These are phyloP conservation scores for Orchesella flavescens DNA, from an alignment of 2,888 invertebrate species.

Conservation along the genomic window DNA sequence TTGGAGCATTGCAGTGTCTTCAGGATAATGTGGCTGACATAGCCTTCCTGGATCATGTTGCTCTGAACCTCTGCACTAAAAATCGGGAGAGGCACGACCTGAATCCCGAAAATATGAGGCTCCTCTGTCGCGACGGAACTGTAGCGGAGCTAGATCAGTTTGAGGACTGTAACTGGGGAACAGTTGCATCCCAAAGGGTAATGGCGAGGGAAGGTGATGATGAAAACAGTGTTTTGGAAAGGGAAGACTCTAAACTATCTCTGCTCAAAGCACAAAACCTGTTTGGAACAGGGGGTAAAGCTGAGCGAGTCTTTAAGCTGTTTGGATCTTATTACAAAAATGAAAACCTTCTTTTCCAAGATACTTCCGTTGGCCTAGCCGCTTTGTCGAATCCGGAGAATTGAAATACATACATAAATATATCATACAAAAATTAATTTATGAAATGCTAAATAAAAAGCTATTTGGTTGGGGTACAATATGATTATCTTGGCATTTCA, in stretches of 20 bases:
- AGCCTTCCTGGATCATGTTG: conserved; percentile 75
- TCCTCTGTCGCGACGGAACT: conserved; percentile 80
- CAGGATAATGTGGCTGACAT: conserved; percentile 75
- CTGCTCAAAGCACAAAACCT: conserved; percentile 44
- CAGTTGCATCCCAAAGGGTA: conserved; percentile 79
- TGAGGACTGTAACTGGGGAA: conserved; percentile 79
- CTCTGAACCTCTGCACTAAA: conserved; percentile 73
- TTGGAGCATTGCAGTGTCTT: conserved; percentile 75
- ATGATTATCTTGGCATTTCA: too few species aligned
- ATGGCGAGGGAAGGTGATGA: conserved; percentile 44
- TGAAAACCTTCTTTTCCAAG: conserved; percentile 44
- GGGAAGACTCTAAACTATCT: conserved; percentile 47
- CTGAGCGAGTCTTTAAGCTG: conserved; percentile 35
- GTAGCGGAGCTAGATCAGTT: conserved; percentile 75
- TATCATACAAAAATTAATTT: too few species aligned
- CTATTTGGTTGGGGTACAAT: too few species aligned
- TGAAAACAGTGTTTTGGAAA: not conserved
- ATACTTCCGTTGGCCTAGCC: conserved; percentile 23
- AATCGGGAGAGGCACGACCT: too few species aligned
- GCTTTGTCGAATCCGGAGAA: too few species aligned
- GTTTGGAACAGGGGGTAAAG: conserved; percentile 33
- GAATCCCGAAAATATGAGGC: conserved; percentile 77
- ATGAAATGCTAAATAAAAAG: too few species aligned
- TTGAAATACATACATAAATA: too few species aligned
- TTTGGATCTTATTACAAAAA: conserved; percentile 57